Evolutionary conservation across 2,797 vertebrate species (phyloP).

Genomic region (Eulemur coronatus): DNA sequence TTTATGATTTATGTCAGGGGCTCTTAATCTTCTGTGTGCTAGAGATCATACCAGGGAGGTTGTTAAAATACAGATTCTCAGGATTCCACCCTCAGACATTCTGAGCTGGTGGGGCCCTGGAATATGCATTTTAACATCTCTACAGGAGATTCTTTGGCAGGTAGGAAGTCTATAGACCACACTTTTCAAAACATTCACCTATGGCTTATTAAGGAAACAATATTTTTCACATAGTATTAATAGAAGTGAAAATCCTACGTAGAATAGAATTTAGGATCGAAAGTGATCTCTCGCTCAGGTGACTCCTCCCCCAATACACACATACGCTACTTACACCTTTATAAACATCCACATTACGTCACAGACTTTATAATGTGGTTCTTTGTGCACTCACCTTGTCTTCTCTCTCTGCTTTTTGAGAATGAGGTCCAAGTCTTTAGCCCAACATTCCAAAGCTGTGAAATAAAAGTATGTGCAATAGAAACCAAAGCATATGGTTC

Average conservation of each 20-base stretch:
- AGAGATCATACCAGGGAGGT: background rate
- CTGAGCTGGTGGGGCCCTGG: background rate
- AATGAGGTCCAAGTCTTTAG: slow-evolving; percentile 10
- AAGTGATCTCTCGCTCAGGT: background rate
- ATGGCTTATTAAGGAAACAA: background rate
- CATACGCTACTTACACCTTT: background rate
- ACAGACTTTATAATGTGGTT: background rate
- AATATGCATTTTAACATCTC: background rate
- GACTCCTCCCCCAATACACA: too few species aligned
- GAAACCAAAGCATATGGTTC: background rate
- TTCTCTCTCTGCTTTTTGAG: background rate
- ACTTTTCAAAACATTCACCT: background rate
- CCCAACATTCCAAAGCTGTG: background rate
- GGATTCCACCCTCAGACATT: too few species aligned
- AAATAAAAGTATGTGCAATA: background rate
- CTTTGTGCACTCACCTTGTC: background rate
- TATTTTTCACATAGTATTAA: background rate
- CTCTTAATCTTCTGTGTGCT: background rate
- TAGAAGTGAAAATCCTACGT: background rate
- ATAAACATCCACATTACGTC: background rate
- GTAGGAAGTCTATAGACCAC: background rate
- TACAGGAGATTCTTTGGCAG: background rate
- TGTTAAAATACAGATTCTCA: background rate
- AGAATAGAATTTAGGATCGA: background rate
- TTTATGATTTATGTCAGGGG: background rate